Base-by-base conservation (phyloP, 2,113 vertebrate genomes). In the Oenanthe oenanthe region DNA sequence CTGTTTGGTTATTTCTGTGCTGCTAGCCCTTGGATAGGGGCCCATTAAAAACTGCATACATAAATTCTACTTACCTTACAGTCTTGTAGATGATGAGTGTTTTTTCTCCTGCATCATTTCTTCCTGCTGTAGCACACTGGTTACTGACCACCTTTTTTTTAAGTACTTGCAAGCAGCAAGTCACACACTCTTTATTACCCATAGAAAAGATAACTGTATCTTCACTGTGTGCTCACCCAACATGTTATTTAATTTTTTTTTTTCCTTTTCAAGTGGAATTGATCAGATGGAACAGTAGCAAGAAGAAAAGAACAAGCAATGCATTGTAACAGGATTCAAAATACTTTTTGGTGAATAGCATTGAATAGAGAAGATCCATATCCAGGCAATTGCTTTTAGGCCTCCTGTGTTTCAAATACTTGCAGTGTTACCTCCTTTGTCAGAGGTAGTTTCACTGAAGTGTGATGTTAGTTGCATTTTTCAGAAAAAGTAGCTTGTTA, bases 61-160 rank as follows among this genome's bases (percentile, higher is more conserved):
- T 67, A 61, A 85, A 61, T 89, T 65, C 58, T 80, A 5, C 25
- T 76, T 50, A 60, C 50, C 26, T 73, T 42, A 32, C 20, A 42
- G 45, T 57, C n/a, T 40, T 77, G 28, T 20, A 36, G 74, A 42
- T 48, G 16, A 32, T 40, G 32, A 51, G 31, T 28, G 45, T 1
- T 76, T 65, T 42, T 96, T 29, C 26, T 77, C 47, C 24, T 75
- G 43, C 45, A 57, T 68, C 3, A 12, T 54, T 92, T 79, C 66
- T 78, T 85, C 40, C 65, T 0, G 4, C 45, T 51, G 0, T 63
- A 87, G 32, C n/a, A 13, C 0, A 0, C n/a, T 61, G 58, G 34
- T 92, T 76, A 25, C 47, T 67, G 51, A 54, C 19, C 31, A 18
- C 5, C 11, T 63, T 77, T 63, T 70, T 89, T 60, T 63, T 32